Base-by-base conservation (phyloP, 1,140 invertebrate genomes). In the Helicoverpa zea region DNA sequence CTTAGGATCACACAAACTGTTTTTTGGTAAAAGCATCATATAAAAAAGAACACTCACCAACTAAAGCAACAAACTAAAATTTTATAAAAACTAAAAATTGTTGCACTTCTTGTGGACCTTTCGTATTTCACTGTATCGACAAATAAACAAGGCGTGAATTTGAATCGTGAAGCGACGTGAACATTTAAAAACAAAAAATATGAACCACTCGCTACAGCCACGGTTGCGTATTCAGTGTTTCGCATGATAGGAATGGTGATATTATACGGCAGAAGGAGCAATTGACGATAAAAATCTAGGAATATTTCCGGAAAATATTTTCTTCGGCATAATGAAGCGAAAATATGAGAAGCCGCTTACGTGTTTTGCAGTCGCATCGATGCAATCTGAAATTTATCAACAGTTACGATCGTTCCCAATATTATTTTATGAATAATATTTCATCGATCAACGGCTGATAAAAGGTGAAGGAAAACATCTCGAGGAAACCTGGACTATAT, bases 131-230 rank as follows among this genome's bases (percentile, higher is more conserved):
- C 23, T 59, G 18, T 59, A 18, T 23, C 23, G 29, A 23, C 10
- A 59, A 59, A 59, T 30, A 59, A 59, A 59, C 58, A 59, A 30
- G 23, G 58, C 58, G 58, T 59, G 58, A 30, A 59, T 59, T 59
- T 12, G 23, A 23, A 30, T 11, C 58, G 58, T 61, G 58, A 61
- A 61, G 58, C 58, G 56, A 58, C 18, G 58, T 61, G 58, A 30
- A n/a, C 5, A 29, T 61, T 61, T 29, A 23, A 61, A 61, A 61
- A 29, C 58, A 61, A 61, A 61, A 58, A 61, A 61, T 61, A 29
- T 30, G 58, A 29, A 61, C 10, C 58, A 3, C 12, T 29, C 58
- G 58, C 14, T 14, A 54, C 56, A 23, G 56, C 23, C 10, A 58
- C 9, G 56, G 56, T 23, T 58, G 56, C 56, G 56, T 23, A 58